Evolutionary conservation across 2,888 invertebrate genomes (phyloP), one percentile per base, ranked within the genome.

Genomic region (Philereme vetulata): DNA sequence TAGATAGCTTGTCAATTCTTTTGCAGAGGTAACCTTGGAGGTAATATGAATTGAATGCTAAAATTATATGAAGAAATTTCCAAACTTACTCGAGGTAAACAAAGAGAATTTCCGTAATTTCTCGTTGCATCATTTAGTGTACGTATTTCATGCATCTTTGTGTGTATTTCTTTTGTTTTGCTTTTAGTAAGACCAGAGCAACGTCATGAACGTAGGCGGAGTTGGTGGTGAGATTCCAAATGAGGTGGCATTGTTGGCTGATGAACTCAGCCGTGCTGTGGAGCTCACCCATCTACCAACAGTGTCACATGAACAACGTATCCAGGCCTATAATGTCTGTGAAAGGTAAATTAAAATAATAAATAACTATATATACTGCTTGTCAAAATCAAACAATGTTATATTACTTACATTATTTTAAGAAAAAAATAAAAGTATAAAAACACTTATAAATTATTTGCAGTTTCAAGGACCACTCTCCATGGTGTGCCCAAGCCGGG

Each of bases 401-500:
- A n/a, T n/a, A n/a, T 2, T 21, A 21, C 21, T 21, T 21, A 2
- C 21, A 1, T 21, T 21, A 21, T 1, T 21, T 21, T 21, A 1
- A 21, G 35, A 35, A 35, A 35, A 35, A 35, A 35, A 5, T n/a
- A n/a, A 21, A 21, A 2, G 21, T 21, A 21, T 21, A 21, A 21
- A 21, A 21, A 21, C 21, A 21, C 21, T 21, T 21, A 21, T 21
- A 21, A 21, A 10, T 4, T 11, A 10, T 4, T 59, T 55, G 4
- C 77, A 94, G 94, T 74, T 97, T 97, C 78, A 97, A 97, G 81
- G 97, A 97, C 76, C 96, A 95, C 38, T 98, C 98, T 0, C 97
- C 97, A 7, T 90, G 96, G 67, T 97, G 98, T 90, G 96, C 97
- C 4, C 96, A 97, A 80, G 97, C 96, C 69, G 98, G 98, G 0